Evolutionary conservation across 2,113 vertebrate species (phyloP).

Genomic region (Oreochromis niloticus): DNA sequence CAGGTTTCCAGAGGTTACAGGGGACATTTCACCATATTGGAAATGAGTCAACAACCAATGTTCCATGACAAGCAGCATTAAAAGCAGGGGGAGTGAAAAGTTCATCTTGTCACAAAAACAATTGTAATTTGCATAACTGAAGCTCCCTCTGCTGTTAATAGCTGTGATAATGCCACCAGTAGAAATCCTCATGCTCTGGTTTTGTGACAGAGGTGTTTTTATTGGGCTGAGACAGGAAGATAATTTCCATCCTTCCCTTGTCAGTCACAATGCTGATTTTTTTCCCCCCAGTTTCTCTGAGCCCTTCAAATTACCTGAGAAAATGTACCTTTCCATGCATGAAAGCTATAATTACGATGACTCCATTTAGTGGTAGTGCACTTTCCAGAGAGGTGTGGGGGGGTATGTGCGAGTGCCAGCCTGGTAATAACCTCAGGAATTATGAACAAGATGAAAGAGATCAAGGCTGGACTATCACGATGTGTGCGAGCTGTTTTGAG

Average conservation of each 20-base stretch:
- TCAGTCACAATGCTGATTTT: constrained; percentile 27
- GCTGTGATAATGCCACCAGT: constrained; percentile 38
- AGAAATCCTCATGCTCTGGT: neutral
- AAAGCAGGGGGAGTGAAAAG: constrained; percentile 43
- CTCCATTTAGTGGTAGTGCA: constrained; percentile 52
- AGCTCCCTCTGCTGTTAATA: constrained; percentile 57
- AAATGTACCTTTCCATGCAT: constrained; percentile 69
- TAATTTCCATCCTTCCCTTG: constrained; percentile 24
- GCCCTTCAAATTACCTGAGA: constrained; percentile 60
- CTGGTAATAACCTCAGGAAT: constrained; percentile 57
- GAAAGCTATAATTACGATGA: constrained; percentile 70
- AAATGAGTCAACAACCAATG: constrained; percentile 49
- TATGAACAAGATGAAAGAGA: constrained; percentile 64
- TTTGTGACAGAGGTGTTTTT: constrained; percentile 15
- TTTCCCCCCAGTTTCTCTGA: constrained; percentile 15
- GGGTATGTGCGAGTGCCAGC: constrained; percentile 23
- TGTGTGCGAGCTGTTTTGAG: constrained; percentile 27
- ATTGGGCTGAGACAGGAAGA: neutral
- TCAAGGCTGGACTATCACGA: constrained; percentile 31
- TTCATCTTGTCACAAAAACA: constrained; percentile 45
- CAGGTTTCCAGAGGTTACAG: constrained; percentile 28
- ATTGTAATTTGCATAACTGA: constrained; percentile 55
- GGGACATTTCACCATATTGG: constrained; percentile 18
- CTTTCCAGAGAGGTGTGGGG: constrained; percentile 25
- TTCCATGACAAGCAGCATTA: constrained; percentile 46